Percentiles rank a stretch among this genome's conserved stretches.
phyloP scores from a whole-genome alignment of 92 coral and sea anemone species.

The Zoanthus sansibaricus region DNA sequence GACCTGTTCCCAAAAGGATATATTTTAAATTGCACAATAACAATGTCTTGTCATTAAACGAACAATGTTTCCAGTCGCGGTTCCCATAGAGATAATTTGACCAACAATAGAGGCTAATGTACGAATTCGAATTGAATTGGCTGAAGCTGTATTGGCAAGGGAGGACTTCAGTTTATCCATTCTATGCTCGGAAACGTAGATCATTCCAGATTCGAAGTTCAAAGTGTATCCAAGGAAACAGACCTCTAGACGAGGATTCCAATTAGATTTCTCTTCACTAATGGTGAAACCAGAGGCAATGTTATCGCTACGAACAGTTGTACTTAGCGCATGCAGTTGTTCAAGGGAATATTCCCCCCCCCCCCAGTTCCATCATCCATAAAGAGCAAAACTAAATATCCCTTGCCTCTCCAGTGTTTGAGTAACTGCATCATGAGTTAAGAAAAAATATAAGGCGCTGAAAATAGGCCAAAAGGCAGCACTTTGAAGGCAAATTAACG shows the following conservation, averaged over 20 bases:
- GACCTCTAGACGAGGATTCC: background rate
- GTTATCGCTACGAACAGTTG: background rate
- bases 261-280: too few species aligned
- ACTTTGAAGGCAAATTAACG: too few species aligned
- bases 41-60: slow-evolving; percentile 7
- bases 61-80: background rate
- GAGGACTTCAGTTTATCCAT: background rate
- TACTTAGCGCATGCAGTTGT: slow-evolving; percentile 40
- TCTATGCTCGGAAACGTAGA: slow-evolving; percentile 1
- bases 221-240: slow-evolving; percentile 56
- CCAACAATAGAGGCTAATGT: background rate
- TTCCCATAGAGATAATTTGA: slow-evolving; percentile 33
- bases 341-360: slow-evolving; percentile 36
- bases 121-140: slow-evolving; percentile 19
- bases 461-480: too few species aligned
- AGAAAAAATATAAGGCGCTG: slow-evolving; percentile 27
- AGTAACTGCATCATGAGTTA: background rate
- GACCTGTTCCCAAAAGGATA: slow-evolving; percentile 53
- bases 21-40: slow-evolving; percentile 52
- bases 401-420: slow-evolving; percentile 61
- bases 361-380: slow-evolving; percentile 64
- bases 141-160: background rate
- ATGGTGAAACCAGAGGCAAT: too few species aligned
- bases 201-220: slow-evolving; percentile 32
- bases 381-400: slow-evolving; percentile 15